These are phyloP conservation scores for Gryon sp. DNA, from an alignment of 1,140 invertebrate genomes.

Conservation along the genomic window DNA sequence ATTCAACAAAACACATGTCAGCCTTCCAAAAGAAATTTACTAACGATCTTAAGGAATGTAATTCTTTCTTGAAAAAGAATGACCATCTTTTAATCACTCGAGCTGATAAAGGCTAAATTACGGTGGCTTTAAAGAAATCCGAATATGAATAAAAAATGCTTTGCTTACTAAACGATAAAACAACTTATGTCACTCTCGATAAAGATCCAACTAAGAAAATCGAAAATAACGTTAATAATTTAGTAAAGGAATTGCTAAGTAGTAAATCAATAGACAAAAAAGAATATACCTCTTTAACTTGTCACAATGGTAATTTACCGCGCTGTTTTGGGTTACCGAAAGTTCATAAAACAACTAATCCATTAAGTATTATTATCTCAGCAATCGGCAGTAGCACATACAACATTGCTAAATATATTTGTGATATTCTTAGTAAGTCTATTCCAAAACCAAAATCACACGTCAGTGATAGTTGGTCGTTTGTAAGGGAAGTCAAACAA, in stretches of 20 bases:
- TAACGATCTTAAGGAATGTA: neutral
- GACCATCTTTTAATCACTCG: slow-evolving; percentile 10
- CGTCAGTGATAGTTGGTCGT: slow-evolving; percentile 11
- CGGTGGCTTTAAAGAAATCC: slow-evolving; percentile 1
- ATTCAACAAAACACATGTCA: slow-evolving; percentile 4
- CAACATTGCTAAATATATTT: neutral
- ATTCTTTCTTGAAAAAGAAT: slow-evolving; percentile 15
- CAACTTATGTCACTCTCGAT: neutral
- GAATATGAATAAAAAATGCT: neutral
- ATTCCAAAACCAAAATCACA: slow-evolving; percentile 9
- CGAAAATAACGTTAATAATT: no score
- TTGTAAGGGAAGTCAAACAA: neutral
- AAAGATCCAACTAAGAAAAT: slow-evolving; percentile 4
- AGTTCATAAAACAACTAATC: slow-evolving; percentile 17
- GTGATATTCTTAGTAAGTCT: neutral
- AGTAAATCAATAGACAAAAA: no score
- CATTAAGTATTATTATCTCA: slow-evolving; percentile 20
- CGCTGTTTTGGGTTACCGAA: slow-evolving; percentile 20
- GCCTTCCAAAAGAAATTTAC: neutral
- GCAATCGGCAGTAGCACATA: slow-evolving; percentile 5
- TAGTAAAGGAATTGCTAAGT: no score
- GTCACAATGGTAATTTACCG: slow-evolving; percentile 7
- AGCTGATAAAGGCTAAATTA: slow-evolving; percentile 34
- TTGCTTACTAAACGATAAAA: neutral
- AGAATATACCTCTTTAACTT: no score